Base-by-base conservation (phyloP, 2,888 invertebrate species). In the Hirtodrosophila confusa region DNA sequence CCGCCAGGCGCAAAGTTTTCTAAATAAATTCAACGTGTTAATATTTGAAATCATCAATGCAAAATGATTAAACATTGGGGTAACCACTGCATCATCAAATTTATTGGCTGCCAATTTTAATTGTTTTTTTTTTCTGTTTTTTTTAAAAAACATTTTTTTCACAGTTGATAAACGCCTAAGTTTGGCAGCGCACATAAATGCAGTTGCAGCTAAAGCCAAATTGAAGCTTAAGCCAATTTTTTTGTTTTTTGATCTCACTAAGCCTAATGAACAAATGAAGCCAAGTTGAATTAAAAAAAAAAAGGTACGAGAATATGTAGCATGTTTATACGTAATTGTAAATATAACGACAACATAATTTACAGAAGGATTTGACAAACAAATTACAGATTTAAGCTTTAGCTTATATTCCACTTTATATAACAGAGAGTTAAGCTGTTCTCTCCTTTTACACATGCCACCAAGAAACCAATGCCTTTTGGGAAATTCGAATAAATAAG, bases 381-480 rank as follows among this genome's bases (percentile, higher is more conserved):
- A 62, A 73, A 77, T 64, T 68, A 71, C 60, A 64, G 45, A 67
- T 47, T 66, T 50, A 35, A 55, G 43, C 43, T 62, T 72, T 48
- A 60, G 60, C 63, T 64, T 57, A 65, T 63, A 39, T 73, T 56
- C 37, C 54, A 45, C 48, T 49, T 23, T 23, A 44, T 29, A 54
- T 29, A 43, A 12, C 11, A 49, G 41, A 66, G 36, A 55, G 6
- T 45, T 36, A 37, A 37, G 17, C 11, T 49, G 8, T 43, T 57
- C 55, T 57, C 37, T 47, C 51, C 17, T 75, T 44, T 55, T 48
- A 91, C 93, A 94, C 94, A 94, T 94, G 94, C 94, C 94, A 94
- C 94, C 94, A 94, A 94, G 94, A 94, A 94, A 94, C 94, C 94
- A 94, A 94, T 94, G 94, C 94, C 94, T 93, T 93, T 93, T 93